Base-by-base conservation (phyloP, 1,140 invertebrate genomes). In the Aleiodes sp. region DNA sequence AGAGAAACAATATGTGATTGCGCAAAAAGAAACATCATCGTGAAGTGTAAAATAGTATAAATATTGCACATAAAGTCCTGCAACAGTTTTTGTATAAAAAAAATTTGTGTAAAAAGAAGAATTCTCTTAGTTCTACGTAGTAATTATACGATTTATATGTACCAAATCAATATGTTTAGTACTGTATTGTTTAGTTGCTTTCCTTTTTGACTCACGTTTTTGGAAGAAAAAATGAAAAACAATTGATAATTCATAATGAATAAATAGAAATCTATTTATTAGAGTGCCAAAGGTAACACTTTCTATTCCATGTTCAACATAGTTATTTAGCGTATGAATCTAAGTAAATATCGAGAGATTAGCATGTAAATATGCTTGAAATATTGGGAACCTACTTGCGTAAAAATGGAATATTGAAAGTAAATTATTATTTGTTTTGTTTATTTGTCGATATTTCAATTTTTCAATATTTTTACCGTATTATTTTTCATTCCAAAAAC, bases 261-360 rank as follows among this genome's bases (percentile, higher is more conserved):
- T 52, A 52, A 52, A 52, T 26, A 24, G 46, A 9, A 1, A 52
- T 52, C 19, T 52, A 52, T 52, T 52, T 26, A 52, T 52, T 52
- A 52, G 21, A 52, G 46, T 52, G 46, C 46, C 46, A 52, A 52
- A 52, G 21, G 46, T 52, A 52, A 6, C 19, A 3, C 46, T 52
- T 52, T 52, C 21, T 52, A 21, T 52, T 52, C 4, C 19, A 52
- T 52, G 46, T 52, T 52, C 46, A 52, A 8, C 19, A 21, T 52
- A 21, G 21, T 52, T 52, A 52, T 52, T 21, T 52, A 52, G 19
- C 26, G 46, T 24, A 52, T 52, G n/a, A n/a, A n/a, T n/a, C n/a
- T n/a, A n/a, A n/a, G n/a, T n/a, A n/a, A n/a, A n/a, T n/a, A n/a
- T n/a, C n/a, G n/a, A n/a, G n/a, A n/a, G n/a, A n/a, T n/a, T n/a